Evolutionary conservation across 1,140 invertebrate genomes (phyloP).

Genomic region (Mercenaria mercenaria): DNA sequence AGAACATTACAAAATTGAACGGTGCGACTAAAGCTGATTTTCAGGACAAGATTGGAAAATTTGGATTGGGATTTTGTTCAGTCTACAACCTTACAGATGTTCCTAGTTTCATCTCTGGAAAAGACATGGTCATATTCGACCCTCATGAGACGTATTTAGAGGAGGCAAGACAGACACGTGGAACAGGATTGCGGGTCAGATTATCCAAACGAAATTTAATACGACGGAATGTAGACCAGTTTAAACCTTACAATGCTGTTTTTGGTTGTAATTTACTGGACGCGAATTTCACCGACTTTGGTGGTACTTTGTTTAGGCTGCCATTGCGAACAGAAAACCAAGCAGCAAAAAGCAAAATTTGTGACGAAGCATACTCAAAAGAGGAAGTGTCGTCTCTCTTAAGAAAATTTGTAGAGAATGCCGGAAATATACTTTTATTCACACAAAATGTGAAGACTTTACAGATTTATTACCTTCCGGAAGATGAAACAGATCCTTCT

Average conservation of each 20-base stretch:
- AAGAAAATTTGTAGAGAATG: slow-evolving; percentile 62
- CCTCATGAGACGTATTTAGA: slow-evolving; percentile 78
- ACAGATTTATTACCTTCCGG: slow-evolving; percentile 70
- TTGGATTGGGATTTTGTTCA: slow-evolving; percentile 82
- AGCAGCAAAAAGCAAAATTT: slow-evolving; percentile 75
- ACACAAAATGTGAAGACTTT: slow-evolving; percentile 76
- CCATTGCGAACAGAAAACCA: slow-evolving; percentile 75
- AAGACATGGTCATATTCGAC: slow-evolving; percentile 81
- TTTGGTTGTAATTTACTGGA: slow-evolving; percentile 73
- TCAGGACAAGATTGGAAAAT: slow-evolving; percentile 79
- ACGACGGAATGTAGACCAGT: slow-evolving; percentile 71
- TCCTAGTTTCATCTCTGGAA: slow-evolving; percentile 79
- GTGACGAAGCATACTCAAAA: slow-evolving; percentile 69
- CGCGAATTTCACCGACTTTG: slow-evolving; percentile 49
- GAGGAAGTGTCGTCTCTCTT: slow-evolving; percentile 70
- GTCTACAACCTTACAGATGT: slow-evolving; percentile 83
- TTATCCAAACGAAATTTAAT: slow-evolving; percentile 66
- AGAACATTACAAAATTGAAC: slow-evolving; percentile 76
- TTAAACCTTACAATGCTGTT: slow-evolving; percentile 76
- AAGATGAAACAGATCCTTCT: slow-evolving; percentile 17
- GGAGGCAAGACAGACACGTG: slow-evolving; percentile 59
- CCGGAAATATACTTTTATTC: slow-evolving; percentile 76
- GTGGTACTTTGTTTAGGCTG: slow-evolving; percentile 78
- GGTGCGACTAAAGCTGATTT: slow-evolving; percentile 78
- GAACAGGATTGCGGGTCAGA: slow-evolving; percentile 43